Percentiles rank a stretch among this genome's conserved stretches.
phyloP scores from a whole-genome alignment of 1,140 invertebrate genomes.

The Drosophila nigromelanica region DNA sequence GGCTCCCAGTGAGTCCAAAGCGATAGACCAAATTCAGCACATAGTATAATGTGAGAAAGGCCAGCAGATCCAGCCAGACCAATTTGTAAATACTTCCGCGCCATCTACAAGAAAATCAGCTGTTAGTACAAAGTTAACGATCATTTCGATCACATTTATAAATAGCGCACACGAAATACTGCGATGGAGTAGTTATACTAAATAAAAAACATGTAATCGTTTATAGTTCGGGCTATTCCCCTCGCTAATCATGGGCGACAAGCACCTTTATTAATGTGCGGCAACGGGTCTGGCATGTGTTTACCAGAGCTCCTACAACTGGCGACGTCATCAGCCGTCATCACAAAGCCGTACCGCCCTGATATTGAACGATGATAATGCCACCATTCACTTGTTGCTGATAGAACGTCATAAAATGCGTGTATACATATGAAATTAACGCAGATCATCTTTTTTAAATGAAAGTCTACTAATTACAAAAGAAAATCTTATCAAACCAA shows the following conservation, averaged over 20 bases:
- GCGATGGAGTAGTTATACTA: neutral
- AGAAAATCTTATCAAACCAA: conserved; percentile 50
- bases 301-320: conserved; percentile 15
- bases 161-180: conserved; percentile 54
- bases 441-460: neutral
- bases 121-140: neutral
- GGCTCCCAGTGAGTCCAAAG: conserved; percentile 89
- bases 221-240: conserved; percentile 25
- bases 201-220: conserved; percentile 22
- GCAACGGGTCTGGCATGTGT: conserved; percentile 41
- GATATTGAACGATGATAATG: conserved; percentile 39
- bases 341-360: neutral
- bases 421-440: conserved; percentile 2
- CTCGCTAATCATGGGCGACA: neutral
- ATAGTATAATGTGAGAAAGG: conserved; percentile 94
- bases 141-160: conserved; percentile 45
- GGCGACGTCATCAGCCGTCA: conserved; percentile 44
- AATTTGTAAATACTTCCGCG: conserved; percentile 98
- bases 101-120: conserved; percentile 90
- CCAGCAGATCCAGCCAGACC: conserved; percentile 95
- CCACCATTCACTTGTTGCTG: conserved; percentile 49
- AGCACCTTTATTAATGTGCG: conserved; percentile 20
- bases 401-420: conserved; percentile 58
- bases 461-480: conserved; percentile 18
- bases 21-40: conserved; percentile 94